Base-by-base conservation (phyloP, 2,113 vertebrate genomes). In the Corythornis madagascariensis region DNA sequence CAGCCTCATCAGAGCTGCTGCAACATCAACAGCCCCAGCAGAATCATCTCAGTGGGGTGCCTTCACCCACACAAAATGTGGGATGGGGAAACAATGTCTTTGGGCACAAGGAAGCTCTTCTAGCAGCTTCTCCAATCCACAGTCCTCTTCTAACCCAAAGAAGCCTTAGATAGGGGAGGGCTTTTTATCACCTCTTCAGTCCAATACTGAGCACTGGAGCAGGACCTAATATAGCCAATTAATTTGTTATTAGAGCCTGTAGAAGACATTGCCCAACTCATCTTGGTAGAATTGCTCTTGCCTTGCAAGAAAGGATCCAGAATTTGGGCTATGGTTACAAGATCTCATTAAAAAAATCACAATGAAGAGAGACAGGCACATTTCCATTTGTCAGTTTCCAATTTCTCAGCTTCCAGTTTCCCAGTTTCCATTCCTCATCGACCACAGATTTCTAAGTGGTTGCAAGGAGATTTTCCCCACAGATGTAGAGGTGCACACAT, bases 51-150 rank as follows among this genome's bases (percentile, higher is more conserved):
- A 4, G 66, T 1, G 57, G 9, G 42, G 42, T 85, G 71, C 43
- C 53, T 57, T 56, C 28, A 31, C 11, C 38, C 21, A 19, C 52
- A 22, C 14, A 31, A 38, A 21, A 40, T 22, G 47, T 33, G 26
- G 17, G 5, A 35, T 0, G 3, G 13, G 18, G 65, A 72, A 67
- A 38, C 26, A 2, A 14, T 4, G 4, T 24, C n/a, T 22, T 2
- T 3, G 31, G 33, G 18, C 38, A 86, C 24, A 42, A 48, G 11
- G 10, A 18, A 8, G 38, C 29, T 52, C 42, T 77, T 52, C 48
- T 8, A 10, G 21, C 65, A 73, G 67, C 71, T 74, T 43, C 77
- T 47, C 18, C 14, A 50, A 4, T 11, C 29, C 26, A 65, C 22
- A 43, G 26, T 22, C 42, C 25, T 63, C 80, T 63, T 63, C 47